These are phyloP conservation scores for Phyllotreta cruciferae DNA, from an alignment of 2,888 invertebrate genomes.

Conservation along the genomic window DNA sequence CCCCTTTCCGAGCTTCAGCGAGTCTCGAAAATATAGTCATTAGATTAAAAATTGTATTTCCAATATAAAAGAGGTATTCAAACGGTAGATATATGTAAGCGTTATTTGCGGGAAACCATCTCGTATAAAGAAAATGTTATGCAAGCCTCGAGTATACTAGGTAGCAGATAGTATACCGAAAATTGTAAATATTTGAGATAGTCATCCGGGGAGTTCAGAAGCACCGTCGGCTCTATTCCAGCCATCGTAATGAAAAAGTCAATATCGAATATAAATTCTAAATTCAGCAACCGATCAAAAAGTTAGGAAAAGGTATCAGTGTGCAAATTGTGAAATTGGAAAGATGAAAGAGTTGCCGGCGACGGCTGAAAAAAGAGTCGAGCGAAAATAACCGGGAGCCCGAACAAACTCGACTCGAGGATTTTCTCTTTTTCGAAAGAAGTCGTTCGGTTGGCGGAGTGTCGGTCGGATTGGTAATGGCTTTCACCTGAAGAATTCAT, in stretches of 20 bases:
- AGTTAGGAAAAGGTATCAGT: conserved; percentile 36
- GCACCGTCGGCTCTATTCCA: conserved; percentile 15
- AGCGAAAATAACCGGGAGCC: conserved; percentile 18
- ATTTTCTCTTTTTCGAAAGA: conserved; percentile 17
- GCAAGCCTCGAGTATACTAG: not conserved
- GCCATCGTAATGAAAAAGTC: conserved; percentile 26
- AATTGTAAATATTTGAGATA: conserved; percentile 32
- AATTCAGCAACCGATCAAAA: conserved; percentile 33
- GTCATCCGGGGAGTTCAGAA: conserved; percentile 18
- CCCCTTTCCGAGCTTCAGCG: too few species aligned
- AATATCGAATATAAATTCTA: conserved; percentile 34
- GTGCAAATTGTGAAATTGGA: conserved; percentile 39
- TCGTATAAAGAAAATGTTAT: conserved; percentile 13
- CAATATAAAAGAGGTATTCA: not conserved
- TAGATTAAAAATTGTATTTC: too few species aligned
- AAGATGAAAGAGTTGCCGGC: conserved; percentile 36
- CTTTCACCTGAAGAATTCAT: conserved; percentile 19
- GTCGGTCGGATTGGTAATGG: conserved; percentile 18
- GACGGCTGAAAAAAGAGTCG: conserved; percentile 27
- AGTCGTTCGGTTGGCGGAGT: conserved; percentile 10
- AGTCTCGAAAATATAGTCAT: too few species aligned
- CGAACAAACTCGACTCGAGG: conserved; percentile 16
- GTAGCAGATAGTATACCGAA: not conserved
- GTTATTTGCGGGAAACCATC: conserved; percentile 11
- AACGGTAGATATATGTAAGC: not conserved